Base-by-base conservation (phyloP, 1,140 invertebrate genomes). In the Adoxophyes honmai region DNA sequence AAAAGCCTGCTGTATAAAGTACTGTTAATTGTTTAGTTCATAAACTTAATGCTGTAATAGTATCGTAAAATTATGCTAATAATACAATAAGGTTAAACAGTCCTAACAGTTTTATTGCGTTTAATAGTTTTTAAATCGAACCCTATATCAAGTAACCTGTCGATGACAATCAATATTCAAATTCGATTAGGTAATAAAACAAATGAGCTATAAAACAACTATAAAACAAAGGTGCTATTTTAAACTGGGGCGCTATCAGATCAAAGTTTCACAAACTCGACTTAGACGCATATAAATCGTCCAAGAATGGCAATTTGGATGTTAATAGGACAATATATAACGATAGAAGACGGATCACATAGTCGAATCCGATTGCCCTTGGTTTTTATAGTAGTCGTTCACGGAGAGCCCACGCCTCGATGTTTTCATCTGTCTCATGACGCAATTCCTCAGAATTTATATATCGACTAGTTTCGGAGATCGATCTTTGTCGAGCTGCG, bases 351-450 rank as follows among this genome's bases (percentile, higher is more conserved):
- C 44, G 28, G 57, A 63, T 42, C 36, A 52, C 34, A 21, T 54
- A 15, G 11, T 57, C 4, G 13, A 52, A 36, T 16, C 42, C 7
- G 34, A 44, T 62, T 36, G 76, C 75, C 77, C 79, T 83, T 86
- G 71, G 55, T 68, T 78, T 78, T 86, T 76, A 73, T 77, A 74
- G 72, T 53, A 76, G 73, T 78, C 68, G 58, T 78, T 73, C 64
- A 75, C 63, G 58, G 65, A 48, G 42, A 48, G 18, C 42, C 42
- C 42, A 48, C 42, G 42, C 42, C 42, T 48, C 21, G 42, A 33
- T 48, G 42, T 48, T 48, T 48, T 48, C 42, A 48, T 44, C 9
- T 33, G 39, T 5, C 5, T 28, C 58, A 69, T 84, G 80, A 80
- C 75, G 77, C 67, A 81, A 81, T 70, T 44, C n/a, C 14, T 60